Evolutionary conservation across 2,797 vertebrate genomes (phyloP).

Genomic region (Gallirallus australis): DNA sequence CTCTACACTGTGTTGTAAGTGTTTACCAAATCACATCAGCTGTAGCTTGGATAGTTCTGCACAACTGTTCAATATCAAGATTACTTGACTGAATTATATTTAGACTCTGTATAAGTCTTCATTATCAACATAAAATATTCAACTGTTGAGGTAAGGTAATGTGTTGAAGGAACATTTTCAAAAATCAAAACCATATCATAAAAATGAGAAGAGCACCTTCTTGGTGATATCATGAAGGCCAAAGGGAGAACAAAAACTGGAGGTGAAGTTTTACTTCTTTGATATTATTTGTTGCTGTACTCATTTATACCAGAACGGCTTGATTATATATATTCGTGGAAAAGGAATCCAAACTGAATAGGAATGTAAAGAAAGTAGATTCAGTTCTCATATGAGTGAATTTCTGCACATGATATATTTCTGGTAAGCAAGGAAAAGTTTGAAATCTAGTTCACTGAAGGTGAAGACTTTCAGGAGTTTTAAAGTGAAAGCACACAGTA

Average conservation of each 20-base stretch:
- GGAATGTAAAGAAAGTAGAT: neutral
- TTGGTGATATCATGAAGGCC: neutral
- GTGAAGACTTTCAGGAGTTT: neutral
- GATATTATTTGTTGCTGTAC: neutral
- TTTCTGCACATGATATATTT: neutral
- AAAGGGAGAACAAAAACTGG: neutral
- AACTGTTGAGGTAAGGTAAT: neutral
- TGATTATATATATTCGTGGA: neutral
- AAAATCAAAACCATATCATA: neutral
- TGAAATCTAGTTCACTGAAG: neutral
- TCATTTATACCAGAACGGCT: neutral
- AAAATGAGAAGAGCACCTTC: neutral
- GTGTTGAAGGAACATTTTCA: neutral
- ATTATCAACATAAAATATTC: neutral
- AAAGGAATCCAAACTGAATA: neutral
- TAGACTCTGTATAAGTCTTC: neutral
- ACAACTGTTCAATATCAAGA: neutral
- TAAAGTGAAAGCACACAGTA: neutral
- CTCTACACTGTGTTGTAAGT: neutral
- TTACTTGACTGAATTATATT: neutral
- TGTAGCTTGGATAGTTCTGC: neutral
- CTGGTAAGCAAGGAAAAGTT: neutral
- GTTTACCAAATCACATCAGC: neutral
- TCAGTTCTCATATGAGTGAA: neutral
- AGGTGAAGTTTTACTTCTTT: neutral